Conservation (phyloP, 2,888 invertebrate species). For the Eilema griseolum region DNA sequence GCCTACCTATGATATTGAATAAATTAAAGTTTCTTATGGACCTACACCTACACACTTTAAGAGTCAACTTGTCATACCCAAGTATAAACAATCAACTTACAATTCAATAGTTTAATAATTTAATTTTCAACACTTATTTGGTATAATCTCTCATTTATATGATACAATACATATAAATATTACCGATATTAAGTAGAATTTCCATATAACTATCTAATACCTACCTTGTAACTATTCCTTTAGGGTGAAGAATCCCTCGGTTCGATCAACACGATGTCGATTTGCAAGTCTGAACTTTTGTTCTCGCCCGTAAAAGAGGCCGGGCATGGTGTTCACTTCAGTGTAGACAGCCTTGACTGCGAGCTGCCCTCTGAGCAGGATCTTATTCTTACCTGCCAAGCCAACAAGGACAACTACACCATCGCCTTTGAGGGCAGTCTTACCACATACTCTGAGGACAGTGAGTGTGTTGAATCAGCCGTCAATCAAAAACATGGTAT, state of each 20-base stretch:
- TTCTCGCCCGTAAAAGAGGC: conserved; percentile 96
- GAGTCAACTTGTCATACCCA: no score
- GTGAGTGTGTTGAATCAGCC: conserved; percentile 88
- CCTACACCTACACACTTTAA: not conserved
- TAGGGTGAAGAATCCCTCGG: conserved; percentile 92
- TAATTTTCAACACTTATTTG: not conserved
- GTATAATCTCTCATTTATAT: not conserved
- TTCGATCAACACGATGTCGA: conserved; percentile 93
- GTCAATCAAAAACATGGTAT: conserved; percentile 85
- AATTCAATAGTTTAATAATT: not conserved
- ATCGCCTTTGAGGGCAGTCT: conserved; percentile 97
- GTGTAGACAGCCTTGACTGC: conserved; percentile 96
- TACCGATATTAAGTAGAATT: not conserved
- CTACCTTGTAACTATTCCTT: conserved; percentile 23
- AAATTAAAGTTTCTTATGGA: not conserved
- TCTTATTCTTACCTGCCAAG: conserved; percentile 95
- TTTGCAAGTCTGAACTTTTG: conserved; percentile 96
- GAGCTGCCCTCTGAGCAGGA: conserved; percentile 93
- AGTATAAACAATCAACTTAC: no score
- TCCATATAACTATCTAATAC: not conserved
- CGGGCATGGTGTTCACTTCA: conserved; percentile 91
- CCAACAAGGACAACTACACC: conserved; percentile 97
- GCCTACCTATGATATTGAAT: not conserved
- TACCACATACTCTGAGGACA: conserved; percentile 94
- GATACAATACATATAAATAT: not conserved